Conservation (phyloP, 30 jellyfish, hydroid and myxozoan genomes). For the Hydra vulgaris region DNA sequence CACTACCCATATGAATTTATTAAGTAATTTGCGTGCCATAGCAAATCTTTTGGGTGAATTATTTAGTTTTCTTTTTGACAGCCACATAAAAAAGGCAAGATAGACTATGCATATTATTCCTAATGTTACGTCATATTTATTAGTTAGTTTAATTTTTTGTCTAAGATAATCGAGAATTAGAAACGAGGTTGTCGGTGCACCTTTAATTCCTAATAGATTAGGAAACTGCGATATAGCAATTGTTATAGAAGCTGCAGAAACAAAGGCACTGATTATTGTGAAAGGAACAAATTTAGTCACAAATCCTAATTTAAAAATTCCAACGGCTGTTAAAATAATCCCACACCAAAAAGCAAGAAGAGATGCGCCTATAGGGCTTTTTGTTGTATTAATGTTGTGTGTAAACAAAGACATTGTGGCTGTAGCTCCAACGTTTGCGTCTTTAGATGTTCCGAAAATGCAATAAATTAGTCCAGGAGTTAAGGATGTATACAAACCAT, state of each 20-base stretch:
- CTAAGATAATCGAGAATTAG: constrained; percentile 32
- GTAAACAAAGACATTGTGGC: constrained; percentile 41
- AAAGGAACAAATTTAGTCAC: constrained; percentile 54
- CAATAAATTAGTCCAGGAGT: constrained; percentile 52
- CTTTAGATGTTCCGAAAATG: constrained; percentile 67
- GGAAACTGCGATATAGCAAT: constrained; percentile 53
- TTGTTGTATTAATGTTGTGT: constrained; percentile 18
- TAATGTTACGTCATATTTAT: constrained; percentile 52
- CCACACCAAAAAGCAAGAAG: constrained; percentile 60
- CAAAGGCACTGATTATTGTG: constrained; percentile 73
- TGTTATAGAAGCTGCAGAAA: constrained; percentile 71
- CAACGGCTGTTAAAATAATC: constrained; percentile 35
- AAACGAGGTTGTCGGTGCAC: constrained; percentile 32
- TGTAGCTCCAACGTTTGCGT: constrained; percentile 69
- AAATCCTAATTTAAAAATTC: constrained; percentile 57
- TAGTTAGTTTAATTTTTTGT: constrained; percentile 30
- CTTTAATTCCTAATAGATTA: constrained; percentile 50
- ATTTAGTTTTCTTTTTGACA: not conserved
- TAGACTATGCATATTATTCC: constrained; percentile 46
- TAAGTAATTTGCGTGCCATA: not conserved
- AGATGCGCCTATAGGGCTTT: constrained; percentile 37
- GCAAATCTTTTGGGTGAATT: not conserved
- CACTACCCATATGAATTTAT: constrained; percentile 15
- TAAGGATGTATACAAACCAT: constrained; percentile 61
- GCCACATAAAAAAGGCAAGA: constrained; percentile 17